Percentiles rank a stretch among this genome's conserved stretches.
These are phyloP conservation scores for Hartigia nigra DNA, from an alignment of 2,888 invertebrate species.

Conservation along the genomic window DNA sequence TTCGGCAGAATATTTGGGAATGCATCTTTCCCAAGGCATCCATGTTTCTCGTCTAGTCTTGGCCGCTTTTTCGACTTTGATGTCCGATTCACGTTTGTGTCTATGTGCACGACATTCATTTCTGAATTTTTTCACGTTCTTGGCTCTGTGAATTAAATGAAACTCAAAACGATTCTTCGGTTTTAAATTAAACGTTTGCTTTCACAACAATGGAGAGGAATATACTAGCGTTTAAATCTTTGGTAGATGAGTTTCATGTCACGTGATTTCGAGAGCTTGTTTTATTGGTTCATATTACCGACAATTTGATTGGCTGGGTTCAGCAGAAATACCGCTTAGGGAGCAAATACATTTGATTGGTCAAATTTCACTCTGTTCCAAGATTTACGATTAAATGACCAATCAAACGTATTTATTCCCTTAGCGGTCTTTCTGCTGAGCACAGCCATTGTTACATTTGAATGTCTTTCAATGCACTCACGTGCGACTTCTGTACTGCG, in stretches of 20 bases:
- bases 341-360: too few relatives aligned
- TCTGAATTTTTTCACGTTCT: background rate
- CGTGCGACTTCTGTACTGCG: background rate
- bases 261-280: background rate
- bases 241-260: background rate
- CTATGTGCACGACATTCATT: conserved; percentile 46
- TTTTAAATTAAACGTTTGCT: background rate
- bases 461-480: background rate
- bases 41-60: conserved; percentile 21
- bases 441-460: background rate
- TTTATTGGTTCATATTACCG: background rate
- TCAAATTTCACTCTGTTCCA: too few relatives aligned
- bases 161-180: background rate
- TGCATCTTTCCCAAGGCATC: conserved; percentile 15
- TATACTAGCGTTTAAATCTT: background rate
- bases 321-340: too few relatives aligned
- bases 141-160: background rate
- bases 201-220: background rate
- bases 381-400: too few relatives aligned
- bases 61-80: background rate
- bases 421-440: too few relatives aligned
- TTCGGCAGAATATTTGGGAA: conserved; percentile 33
- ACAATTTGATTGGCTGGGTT: background rate
- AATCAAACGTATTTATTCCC: too few relatives aligned
- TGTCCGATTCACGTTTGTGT: conserved; percentile 8